Base-by-base conservation (phyloP, 2,797 vertebrate species). In the Ctenosaura bakeri region DNA sequence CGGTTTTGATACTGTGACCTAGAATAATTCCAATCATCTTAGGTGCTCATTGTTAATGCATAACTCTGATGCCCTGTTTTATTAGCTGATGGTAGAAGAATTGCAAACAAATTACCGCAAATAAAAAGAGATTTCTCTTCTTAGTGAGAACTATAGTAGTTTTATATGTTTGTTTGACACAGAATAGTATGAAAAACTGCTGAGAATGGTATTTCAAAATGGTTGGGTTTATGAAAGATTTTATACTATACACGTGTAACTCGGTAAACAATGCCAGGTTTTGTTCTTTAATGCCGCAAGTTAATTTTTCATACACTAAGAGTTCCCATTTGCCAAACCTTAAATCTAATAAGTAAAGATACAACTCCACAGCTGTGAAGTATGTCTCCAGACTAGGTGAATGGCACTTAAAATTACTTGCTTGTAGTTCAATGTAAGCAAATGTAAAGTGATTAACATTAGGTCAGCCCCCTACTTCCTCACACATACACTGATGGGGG, bases 1-100 rank as follows among this genome's bases (percentile, higher is more conserved):
- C 22, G 80, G 85, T 35, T 66, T 80, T 92, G 76, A 90, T 89
- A 69, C 20, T 26, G 20, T 76, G 56, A 83, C 69, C 78, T 83
- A 62, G 62, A 88, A 81, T 80, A 87, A 87, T 69, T 91, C 22
- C 59, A 90, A 29, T 81, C 66, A 38, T 5, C 35, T 80, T 12
- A 88, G 83, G 64, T 85, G 32, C 7, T 86, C 6, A 59, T 90
- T 89, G 14, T 62, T 24, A 42, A 10, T 46, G 18, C 22, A 81
- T 12, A 62, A 85, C 89, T 73, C 38, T 69, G 64, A 3, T 89
- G 5, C 35, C 32, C 66, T 91, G 14, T 64, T 88, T 79, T 88
- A 81, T 74, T 85, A 83, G 69, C 74, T 78, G 32, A 20, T 54
- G 46, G 52, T 6, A 76, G 59, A 92, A 86, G 42, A 38, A 79